Evolutionary conservation across 1,140 invertebrate species (phyloP), one percentile per base, ranked within the genome.

Genomic region (Bursaphelenchus mucronatus): DNA sequence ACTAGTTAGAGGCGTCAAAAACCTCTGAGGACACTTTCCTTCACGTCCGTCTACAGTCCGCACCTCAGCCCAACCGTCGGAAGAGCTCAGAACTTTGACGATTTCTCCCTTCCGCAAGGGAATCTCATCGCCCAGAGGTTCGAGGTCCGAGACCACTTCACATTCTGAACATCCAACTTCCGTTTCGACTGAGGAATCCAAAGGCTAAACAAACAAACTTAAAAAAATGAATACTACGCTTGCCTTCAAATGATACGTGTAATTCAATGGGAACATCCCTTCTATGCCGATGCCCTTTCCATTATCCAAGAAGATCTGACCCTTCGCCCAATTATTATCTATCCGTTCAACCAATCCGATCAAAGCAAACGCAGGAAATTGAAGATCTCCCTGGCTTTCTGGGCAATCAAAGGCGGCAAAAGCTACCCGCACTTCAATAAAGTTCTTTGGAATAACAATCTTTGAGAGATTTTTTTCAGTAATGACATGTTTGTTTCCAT

Each of bases 241-340:
- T 61, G 61, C 58, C 50, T 19, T 19, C 59, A 61, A 63, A 1
- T 64, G 46, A 39, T 54, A 13, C 13, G 59, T 63, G 21, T 15
- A 61, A 30, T 63, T 61, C 50, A 61, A 39, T n/a, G 58, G 58
- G 56, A 61, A 61, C 15, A 61, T n/a, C 5, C 58, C 58, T n/a
- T 13, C 59, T n/a, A 17, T 19, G 1, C 58, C 58, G 13, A 61
- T 13, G 13, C 13, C 1, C 15, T 63, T 55, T 7, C 58, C 58
- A 50, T 61, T 61, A 50, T 61, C 58, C n/a, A n/a, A n/a, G 50
- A 61, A n/a, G 50, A 61, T 63, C 19, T 59, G 50, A 6, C 58
- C 58, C 13, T 30, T n/a, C 6, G 58, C 58, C 58, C 58, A 61
- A n/a, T n/a, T 30, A n/a, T 49, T 50, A 63, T 61, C 58, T n/a